phyloP scores from a whole-genome alignment of 2,113 vertebrate genomes.

The Lophochroa leadbeateri region DNA sequence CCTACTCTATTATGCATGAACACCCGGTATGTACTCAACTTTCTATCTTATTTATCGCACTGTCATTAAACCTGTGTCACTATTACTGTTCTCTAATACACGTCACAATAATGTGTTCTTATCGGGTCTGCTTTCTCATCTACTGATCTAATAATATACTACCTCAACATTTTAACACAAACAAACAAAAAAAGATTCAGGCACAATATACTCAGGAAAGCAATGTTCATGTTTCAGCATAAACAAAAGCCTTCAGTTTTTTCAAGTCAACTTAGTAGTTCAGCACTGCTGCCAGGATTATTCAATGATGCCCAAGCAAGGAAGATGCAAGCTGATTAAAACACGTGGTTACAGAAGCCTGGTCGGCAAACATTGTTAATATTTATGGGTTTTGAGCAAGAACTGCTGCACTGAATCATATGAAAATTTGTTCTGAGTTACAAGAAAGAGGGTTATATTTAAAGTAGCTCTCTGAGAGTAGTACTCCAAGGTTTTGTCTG shows the following conservation, averaged over 20 bases:
- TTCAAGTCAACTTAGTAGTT: background rate
- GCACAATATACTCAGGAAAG: background rate
- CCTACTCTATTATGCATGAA: conserved; percentile 59
- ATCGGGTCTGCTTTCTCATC: conserved; percentile 1
- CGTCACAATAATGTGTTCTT: background rate
- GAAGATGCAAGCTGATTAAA: conserved; percentile 8
- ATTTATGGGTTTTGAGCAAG: background rate
- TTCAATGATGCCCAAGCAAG: background rate
- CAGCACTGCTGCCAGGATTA: background rate
- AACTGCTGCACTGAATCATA: fast-evolving
- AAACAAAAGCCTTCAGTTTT: background rate
- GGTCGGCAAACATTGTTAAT: background rate
- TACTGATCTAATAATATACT: conserved; percentile 4
- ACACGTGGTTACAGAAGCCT: background rate
- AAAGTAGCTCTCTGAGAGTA: background rate
- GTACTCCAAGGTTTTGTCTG: background rate
- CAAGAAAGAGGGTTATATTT: background rate
- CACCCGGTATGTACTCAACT: conserved; percentile 4
- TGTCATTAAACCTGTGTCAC: conserved; percentile 42
- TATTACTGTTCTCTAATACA: conserved; percentile 14
- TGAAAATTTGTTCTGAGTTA: background rate
- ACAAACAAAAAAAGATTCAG: background rate
- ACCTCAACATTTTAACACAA: background rate
- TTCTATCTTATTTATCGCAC: conserved; percentile 25
- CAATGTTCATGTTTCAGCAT: background rate